phyloP scores from a whole-genome alignment of 1,140 invertebrate genomes.

The Cataglyphis hispanica region DNA sequence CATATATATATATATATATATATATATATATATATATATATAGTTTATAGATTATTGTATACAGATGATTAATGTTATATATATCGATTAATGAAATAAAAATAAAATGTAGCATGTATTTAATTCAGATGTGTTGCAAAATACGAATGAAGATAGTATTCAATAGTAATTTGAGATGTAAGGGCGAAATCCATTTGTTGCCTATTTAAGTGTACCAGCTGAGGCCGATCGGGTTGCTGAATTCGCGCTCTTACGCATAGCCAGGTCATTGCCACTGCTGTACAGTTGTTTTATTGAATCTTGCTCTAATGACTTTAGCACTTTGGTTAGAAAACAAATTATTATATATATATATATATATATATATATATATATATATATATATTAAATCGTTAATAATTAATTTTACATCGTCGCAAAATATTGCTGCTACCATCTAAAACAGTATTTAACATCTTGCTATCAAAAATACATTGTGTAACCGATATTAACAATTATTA shows the following conservation, averaged over 20 bases:
- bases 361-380: background rate
- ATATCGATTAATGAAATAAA: background rate
- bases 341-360: conserved; percentile 13
- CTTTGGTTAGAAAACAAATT: conserved; percentile 38
- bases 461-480: background rate
- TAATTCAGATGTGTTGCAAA: background rate
- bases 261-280: conserved; percentile 67
- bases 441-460: background rate
- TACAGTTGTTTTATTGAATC: conserved; percentile 41
- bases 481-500: background rate
- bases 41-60: background rate
- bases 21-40: no score
- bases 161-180: conserved; percentile 47
- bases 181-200: conserved; percentile 67
- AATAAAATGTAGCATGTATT: background rate
- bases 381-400: conserved; percentile 41
- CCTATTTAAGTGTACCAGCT: conserved; percentile 54
- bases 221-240: conserved; percentile 52
- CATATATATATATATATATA: no score
- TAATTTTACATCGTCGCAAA: conserved; percentile 9
- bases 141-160: conserved; percentile 4
- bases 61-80: background rate
- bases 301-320: conserved; percentile 65
- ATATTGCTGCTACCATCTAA: conserved; percentile 1
- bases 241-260: conserved; percentile 13